A percentile compares a stretch with the other conserved stretches of the same genome.
Conservation (phyloP, 2,797 vertebrate genomes). For the Echeneis naucrates region DNA sequence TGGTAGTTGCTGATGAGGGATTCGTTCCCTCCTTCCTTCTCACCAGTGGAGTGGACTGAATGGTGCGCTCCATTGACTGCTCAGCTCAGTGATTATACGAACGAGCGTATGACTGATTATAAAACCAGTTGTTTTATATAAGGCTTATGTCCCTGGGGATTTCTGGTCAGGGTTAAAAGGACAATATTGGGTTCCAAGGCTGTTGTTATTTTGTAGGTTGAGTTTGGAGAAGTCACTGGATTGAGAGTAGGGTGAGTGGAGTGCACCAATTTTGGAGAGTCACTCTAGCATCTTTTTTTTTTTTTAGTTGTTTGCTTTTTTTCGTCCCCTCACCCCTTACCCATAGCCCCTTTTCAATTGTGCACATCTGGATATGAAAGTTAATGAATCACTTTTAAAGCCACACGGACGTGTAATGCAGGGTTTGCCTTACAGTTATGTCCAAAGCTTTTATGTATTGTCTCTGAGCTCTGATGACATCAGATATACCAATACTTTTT, state of each 20-base stretch:
- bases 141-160: background rate
- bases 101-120: background rate
- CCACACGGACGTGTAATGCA: background rate
- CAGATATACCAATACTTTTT: background rate
- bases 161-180: background rate
- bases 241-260: background rate
- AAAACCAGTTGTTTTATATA: background rate
- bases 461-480: conserved; percentile 7
- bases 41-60: background rate
- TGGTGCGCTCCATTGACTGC: background rate
- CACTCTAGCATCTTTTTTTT: background rate
- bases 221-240: too few species aligned
- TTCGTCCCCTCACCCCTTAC: too few species aligned
- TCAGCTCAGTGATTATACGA: background rate
- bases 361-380: background rate
- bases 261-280: background rate
- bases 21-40: background rate
- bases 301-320: too few species aligned
- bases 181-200: background rate
- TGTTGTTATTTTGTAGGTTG: background rate
- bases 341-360: too few species aligned
- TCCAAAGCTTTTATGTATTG: background rate
- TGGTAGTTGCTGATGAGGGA: background rate
- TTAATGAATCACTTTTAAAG: background rate
- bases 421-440: background rate